Percentiles rank a stretch among this genome's conserved stretches.
Evolutionary conservation across 2,113 vertebrate species (phyloP).

Genomic region (Rana temporaria): DNA sequence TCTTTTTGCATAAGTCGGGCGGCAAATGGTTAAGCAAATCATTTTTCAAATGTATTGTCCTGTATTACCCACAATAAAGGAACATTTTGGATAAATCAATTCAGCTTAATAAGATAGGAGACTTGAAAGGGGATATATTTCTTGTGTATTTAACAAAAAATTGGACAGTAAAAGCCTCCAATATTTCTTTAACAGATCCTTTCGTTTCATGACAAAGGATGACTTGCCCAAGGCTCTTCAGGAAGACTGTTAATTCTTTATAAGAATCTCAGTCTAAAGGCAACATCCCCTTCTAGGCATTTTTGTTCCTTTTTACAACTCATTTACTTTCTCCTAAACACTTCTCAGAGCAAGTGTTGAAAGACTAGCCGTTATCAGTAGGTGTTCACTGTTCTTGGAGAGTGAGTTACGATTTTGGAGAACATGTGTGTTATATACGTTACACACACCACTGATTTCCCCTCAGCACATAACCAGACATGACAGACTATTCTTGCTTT

Average conservation of each 20-base stretch:
- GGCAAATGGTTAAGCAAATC: no score
- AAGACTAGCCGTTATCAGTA: constrained; percentile 28
- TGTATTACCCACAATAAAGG: neutral
- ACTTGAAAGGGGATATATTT: neutral
- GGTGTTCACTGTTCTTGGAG: constrained; percentile 33
- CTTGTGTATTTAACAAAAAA: constrained; percentile 7
- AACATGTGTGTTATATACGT: constrained; percentile 28
- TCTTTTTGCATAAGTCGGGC: no score
- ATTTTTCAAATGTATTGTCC: no score
- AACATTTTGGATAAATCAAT: neutral
- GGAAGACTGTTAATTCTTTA: constrained; percentile 49
- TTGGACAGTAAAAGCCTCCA: neutral
- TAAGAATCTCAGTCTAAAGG: constrained; percentile 47
- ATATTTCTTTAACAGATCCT: constrained; percentile 32
- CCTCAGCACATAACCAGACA: neutral
- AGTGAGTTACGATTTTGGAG: constrained; percentile 34
- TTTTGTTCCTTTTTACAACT: constrained; percentile 52
- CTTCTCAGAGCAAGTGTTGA: constrained; percentile 28
- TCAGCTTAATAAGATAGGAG: neutral
- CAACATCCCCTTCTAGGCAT: constrained; percentile 44
- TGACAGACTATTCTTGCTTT: neutral
- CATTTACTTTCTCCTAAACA: constrained; percentile 51
- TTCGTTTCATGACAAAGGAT: constrained; percentile 16
- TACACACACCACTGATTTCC: constrained; percentile 25
- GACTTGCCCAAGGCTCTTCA: constrained; percentile 18